These are phyloP conservation scores for Tipula helvola DNA, from an alignment of 2,888 invertebrate species.

Conservation along the genomic window DNA sequence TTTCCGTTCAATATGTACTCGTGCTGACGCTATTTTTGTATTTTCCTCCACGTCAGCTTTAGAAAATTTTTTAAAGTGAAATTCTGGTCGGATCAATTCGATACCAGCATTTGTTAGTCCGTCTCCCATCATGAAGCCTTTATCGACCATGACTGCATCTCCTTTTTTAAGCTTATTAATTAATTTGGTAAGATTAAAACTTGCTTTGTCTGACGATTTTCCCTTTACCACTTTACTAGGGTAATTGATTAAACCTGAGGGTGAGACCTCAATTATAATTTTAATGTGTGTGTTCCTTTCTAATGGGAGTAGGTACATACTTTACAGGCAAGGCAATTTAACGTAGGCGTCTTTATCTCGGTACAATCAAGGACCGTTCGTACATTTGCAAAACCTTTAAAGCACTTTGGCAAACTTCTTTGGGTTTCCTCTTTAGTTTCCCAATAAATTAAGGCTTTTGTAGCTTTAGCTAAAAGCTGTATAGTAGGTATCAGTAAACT, in stretches of 20 bases:
- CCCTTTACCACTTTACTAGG: not conserved
- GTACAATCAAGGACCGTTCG: not conserved
- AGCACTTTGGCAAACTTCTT: too few relatives aligned
- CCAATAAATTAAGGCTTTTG: too few relatives aligned
- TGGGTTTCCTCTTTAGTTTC: too few relatives aligned
- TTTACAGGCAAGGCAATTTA: not conserved
- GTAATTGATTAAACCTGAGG: not conserved
- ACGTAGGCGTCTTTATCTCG: not conserved
- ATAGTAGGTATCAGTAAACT: too few relatives aligned
- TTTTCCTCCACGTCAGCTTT: too few relatives aligned
- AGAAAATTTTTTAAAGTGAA: not conserved
- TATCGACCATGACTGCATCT: slow-evolving; percentile 10
- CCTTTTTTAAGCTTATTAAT: not conserved
- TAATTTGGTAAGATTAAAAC: not conserved
- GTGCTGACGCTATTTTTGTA: too few relatives aligned
- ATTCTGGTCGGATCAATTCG: not conserved
- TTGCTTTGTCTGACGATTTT: slow-evolving; percentile 8
- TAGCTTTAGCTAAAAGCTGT: too few relatives aligned
- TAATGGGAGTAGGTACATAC: not conserved
- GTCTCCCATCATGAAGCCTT: too few relatives aligned
- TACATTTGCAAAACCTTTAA: not conserved
- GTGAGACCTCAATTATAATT: not conserved
- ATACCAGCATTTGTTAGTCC: too few relatives aligned
- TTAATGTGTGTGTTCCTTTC: not conserved
- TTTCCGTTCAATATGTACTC: too few relatives aligned